Conservation (phyloP, 53 echinoderm and acorn worm species). For the Echinarachnius parma region DNA sequence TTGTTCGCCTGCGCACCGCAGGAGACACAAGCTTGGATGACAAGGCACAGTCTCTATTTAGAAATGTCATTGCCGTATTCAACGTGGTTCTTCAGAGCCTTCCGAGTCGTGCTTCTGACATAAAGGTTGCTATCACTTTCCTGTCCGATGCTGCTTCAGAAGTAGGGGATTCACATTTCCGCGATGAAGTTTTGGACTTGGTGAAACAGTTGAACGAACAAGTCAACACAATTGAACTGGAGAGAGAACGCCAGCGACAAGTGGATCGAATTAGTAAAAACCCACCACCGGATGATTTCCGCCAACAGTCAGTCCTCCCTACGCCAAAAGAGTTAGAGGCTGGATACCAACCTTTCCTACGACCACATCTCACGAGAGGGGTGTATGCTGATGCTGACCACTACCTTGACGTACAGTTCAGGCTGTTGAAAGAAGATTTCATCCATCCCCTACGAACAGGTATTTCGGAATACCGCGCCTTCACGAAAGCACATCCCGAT, state of each 20-base stretch:
- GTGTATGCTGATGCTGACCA: slow-evolving; percentile 63
- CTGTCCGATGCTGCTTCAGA: neutral
- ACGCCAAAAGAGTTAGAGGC: slow-evolving; percentile 43
- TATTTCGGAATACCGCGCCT: slow-evolving; percentile 58
- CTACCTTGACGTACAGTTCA: slow-evolving; percentile 87
- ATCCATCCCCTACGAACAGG: slow-evolving; percentile 73
- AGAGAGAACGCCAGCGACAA: neutral
- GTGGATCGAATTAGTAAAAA: slow-evolving; percentile 13
- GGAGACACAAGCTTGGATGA: no score
- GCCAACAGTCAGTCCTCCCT: slow-evolving; percentile 63
- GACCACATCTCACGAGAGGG: slow-evolving; percentile 66
- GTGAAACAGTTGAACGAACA: neutral
- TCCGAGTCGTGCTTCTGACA: neutral
- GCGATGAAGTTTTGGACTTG: neutral
- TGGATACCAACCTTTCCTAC: slow-evolving; percentile 56
- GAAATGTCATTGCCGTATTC: neutral
- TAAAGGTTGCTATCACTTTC: neutral
- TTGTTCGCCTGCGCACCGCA: neutral
- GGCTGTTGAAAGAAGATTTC: slow-evolving; percentile 85
- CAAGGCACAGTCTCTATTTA: neutral
- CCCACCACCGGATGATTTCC: slow-evolving; percentile 75
- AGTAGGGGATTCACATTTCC: neutral
- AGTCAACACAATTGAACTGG: neutral
- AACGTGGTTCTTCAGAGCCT: neutral
- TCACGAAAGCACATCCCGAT: slow-evolving; percentile 12